Conservation (phyloP, 2,113 vertebrate genomes). For the Channa maculata region DNA sequence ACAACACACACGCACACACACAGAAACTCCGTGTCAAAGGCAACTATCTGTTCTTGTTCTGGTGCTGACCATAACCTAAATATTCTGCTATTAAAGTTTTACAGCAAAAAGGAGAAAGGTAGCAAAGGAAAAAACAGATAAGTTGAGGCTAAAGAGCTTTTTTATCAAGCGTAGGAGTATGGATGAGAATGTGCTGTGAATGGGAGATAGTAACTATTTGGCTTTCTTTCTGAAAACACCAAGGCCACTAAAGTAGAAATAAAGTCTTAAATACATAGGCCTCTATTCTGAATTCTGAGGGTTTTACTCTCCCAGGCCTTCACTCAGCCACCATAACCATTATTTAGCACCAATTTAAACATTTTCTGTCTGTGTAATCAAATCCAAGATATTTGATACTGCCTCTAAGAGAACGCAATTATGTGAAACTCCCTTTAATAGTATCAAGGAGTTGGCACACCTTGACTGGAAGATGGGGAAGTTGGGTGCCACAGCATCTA, state of each 20-base stretch:
- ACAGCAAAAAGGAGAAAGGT: slow-evolving; percentile 24
- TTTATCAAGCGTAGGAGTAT: slow-evolving; percentile 10
- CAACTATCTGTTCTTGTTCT: slow-evolving; percentile 16
- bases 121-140: slow-evolving; percentile 14
- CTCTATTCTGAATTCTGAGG: neutral
- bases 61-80: slow-evolving; percentile 37
- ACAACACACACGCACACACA: too few relatives aligned
- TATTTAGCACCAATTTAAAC: slow-evolving; percentile 44
- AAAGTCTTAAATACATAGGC: neutral
- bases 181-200: slow-evolving; percentile 16
- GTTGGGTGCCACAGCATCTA: slow-evolving; percentile 30
- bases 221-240: slow-evolving; percentile 21
- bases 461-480: neutral
- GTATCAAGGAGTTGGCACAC: slow-evolving; percentile 34
- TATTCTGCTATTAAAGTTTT: slow-evolving; percentile 53
- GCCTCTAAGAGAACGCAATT: slow-evolving; percentile 51
- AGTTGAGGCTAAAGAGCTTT: slow-evolving; percentile 21
- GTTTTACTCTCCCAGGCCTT: slow-evolving; percentile 13
- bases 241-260: slow-evolving; percentile 11
- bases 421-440: slow-evolving; percentile 39
- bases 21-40: neutral
- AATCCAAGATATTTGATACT: slow-evolving; percentile 51
- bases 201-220: neutral
- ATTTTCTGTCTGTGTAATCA: slow-evolving; percentile 41
- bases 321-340: slow-evolving; percentile 6